These are phyloP conservation scores for Anser brachyrhynchus DNA, from an alignment of 2,113 vertebrate genomes.

Conservation along the genomic window DNA sequence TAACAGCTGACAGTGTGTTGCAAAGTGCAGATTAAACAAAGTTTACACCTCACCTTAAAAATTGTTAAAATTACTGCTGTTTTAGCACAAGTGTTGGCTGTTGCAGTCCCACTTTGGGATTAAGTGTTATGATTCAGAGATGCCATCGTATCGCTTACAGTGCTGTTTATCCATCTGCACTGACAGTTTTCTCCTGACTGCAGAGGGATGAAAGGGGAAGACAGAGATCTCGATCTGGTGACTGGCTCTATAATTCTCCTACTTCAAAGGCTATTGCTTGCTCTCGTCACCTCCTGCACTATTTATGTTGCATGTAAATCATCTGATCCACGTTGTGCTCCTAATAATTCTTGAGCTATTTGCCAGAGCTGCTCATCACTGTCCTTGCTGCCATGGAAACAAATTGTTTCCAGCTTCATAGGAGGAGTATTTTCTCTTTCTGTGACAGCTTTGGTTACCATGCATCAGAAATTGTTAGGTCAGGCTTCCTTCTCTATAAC, in stretches of 20 bases:
- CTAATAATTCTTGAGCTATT: conserved; percentile 32
- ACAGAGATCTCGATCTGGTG: not conserved
- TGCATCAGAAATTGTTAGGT: conserved; percentile 19
- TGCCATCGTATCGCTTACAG: not conserved
- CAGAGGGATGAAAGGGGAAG: not conserved
- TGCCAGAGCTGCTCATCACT: conserved; percentile 40
- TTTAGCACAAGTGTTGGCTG: not conserved
- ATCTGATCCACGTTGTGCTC: not conserved
- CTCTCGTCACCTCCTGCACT: conserved; percentile 15
- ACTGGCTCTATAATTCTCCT: conserved; percentile 8
- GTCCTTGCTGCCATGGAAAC: conserved; percentile 59
- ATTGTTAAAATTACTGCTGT: not conserved
- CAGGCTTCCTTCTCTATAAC: not conserved
- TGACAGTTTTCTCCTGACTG: conserved; percentile 2
- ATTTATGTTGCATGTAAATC: conserved; percentile 43
- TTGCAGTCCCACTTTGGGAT: not conserved
- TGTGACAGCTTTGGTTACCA: not conserved
- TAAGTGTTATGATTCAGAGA: not conserved
- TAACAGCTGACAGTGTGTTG: not conserved
- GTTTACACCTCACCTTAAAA: not conserved
- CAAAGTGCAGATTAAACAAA: not conserved
- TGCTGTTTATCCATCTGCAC: not conserved
- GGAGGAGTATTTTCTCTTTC: conserved; percentile 23
- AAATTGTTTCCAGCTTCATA: conserved; percentile 40
- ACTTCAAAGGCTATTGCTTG: conserved; percentile 44